These are phyloP conservation scores for Epinephelus moara DNA, from an alignment of 2,113 vertebrate species.

Conservation along the genomic window DNA sequence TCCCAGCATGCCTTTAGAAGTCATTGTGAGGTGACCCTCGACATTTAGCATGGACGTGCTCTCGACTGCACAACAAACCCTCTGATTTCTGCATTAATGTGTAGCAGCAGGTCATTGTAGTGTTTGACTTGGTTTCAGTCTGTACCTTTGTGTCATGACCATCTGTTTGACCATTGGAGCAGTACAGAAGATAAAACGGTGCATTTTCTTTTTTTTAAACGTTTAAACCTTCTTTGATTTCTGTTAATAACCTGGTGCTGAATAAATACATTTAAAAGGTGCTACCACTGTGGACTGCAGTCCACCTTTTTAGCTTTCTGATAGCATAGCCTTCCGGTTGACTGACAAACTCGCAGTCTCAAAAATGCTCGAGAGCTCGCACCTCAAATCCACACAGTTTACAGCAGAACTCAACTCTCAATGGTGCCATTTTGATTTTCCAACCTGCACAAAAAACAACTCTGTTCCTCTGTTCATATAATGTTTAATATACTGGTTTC, in stretches of 20 bases:
- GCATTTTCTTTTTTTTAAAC: conserved; percentile 64
- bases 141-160: conserved; percentile 73
- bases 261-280: conserved; percentile 81
- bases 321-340: conserved; percentile 73
- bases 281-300: conserved; percentile 83
- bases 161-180: conserved; percentile 62
- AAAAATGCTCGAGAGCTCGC: conserved; percentile 77
- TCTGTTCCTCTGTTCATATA: conserved; percentile 46
- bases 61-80: conserved; percentile 62
- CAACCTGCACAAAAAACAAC: conserved; percentile 69
- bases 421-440: conserved; percentile 83
- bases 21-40: conserved; percentile 76
- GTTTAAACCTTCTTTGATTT: conserved; percentile 51
- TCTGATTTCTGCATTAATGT: conserved; percentile 76
- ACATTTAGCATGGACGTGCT: conserved; percentile 81
- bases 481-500: conserved; percentile 63
- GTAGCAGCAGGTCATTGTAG: conserved; percentile 74
- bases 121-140: conserved; percentile 69
- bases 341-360: conserved; percentile 72
- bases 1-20: conserved; percentile 81
- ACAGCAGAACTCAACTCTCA: conserved; percentile 81
- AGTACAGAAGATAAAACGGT: conserved; percentile 73
- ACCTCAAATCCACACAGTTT: conserved; percentile 84
- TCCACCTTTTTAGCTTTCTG: conserved; percentile 68
- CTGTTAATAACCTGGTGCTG: conserved; percentile 85